phyloP scores from a whole-genome alignment of 1,140 invertebrate species.

The Drosophila arizonae region DNA sequence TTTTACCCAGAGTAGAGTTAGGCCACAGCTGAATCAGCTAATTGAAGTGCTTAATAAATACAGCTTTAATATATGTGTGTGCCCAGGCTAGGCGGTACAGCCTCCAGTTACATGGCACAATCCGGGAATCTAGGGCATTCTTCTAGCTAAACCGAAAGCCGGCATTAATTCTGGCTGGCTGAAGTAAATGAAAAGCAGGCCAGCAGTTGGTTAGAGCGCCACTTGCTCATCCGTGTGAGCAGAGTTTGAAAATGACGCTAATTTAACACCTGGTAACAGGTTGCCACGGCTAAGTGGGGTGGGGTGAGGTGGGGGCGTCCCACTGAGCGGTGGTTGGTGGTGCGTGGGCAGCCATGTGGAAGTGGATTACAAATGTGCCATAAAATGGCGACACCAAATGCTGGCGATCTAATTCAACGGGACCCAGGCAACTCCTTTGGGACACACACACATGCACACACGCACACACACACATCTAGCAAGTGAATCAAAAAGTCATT shows the following conservation, averaged over 20 bases:
- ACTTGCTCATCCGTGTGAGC: conserved; percentile 1
- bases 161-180: neutral
- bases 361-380: conserved; percentile 62
- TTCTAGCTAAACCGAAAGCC: neutral
- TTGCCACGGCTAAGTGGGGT: neutral
- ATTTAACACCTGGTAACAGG: conserved; percentile 64
- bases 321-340: no score
- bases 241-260: conserved; percentile 55
- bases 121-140: neutral
- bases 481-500: conserved; percentile 80
- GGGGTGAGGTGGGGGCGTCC: no score
- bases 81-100: neutral
- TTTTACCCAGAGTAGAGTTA: no score
- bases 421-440: conserved; percentile 45
- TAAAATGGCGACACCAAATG: conserved; percentile 69
- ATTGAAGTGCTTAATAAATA: no score
- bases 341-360: conserved; percentile 36
- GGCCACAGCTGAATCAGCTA: neutral
- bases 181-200: conserved; percentile 6
- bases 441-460: conserved; percentile 32
- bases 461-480: conserved; percentile 11
- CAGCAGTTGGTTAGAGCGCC: conserved; percentile 13
- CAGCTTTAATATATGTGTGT: neutral
- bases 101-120: neutral
- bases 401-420: conserved; percentile 60